Evolutionary conservation across 2,888 invertebrate species (phyloP).

Genomic region (Chymomyza fuscimana): DNA sequence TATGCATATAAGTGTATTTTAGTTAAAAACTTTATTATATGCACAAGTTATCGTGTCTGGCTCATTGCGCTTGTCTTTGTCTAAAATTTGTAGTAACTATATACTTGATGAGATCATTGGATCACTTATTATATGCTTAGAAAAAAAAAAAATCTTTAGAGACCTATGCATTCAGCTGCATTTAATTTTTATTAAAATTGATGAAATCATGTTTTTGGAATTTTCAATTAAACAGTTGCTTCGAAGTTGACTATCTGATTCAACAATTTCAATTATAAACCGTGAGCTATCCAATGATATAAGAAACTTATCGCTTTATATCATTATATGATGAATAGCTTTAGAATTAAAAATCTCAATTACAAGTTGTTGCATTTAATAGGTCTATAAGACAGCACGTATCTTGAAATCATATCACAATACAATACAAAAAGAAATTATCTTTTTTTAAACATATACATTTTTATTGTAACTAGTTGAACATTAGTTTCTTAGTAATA

Average conservation of each 20-base stretch:
- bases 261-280: not conserved
- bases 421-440: not conserved
- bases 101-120: not conserved
- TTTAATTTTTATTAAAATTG: not conserved
- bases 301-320: not conserved
- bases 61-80: not conserved
- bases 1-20: not conserved
- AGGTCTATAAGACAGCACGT: too few relatives aligned
- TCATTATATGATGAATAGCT: not conserved
- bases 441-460: too few relatives aligned
- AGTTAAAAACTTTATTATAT: not conserved
- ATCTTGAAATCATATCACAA: constrained; percentile 45
- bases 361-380: too few relatives aligned
- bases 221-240: not conserved
- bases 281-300: not conserved
- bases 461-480: too few relatives aligned
- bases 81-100: not conserved
- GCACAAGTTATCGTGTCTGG: not conserved
- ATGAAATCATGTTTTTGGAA: not conserved
- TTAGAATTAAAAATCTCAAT: not conserved
- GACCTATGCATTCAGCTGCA: not conserved
- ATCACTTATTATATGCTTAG: not conserved
- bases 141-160: constrained; percentile 1
- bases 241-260: not conserved
- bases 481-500: too few relatives aligned